Evolutionary conservation across 2,797 vertebrate species (phyloP), one percentile per base, ranked within the genome.

Genomic region (Cyprinella venusta): DNA sequence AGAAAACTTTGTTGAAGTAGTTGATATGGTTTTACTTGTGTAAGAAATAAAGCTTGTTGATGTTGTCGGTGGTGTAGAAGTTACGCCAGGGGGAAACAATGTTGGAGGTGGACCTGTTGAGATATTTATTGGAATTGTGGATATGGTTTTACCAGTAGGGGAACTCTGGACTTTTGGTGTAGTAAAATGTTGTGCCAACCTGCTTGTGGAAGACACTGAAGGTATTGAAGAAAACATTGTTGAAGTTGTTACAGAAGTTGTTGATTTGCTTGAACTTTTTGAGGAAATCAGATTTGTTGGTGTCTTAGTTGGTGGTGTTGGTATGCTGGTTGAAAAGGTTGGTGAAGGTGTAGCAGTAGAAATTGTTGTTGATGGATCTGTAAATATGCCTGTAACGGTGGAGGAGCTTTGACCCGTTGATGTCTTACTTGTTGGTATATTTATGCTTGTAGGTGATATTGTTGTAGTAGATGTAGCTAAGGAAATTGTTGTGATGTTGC

Each of bases 381-480:
- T 54, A 2, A 0, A 24, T 54, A 54, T 36, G 0, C 3, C 6
- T 24, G 2, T 36, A 76, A 38, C 0, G 0, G 9, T 76, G 21
- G 6, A 36, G 0, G 7, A 36, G 36, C 9, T 54, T 12, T 59
- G 26, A 18, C 3, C 48, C 15, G 2, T 56, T 40, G 77, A 72
- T 18, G 24, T 64, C 21, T 9, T 59, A 24, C n/a, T 69, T 69
- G 38, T 3, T 42, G n/a, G 50, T 5, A 24, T 0, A n/a, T 1
- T 61, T 13, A 67, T 42, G 12, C 69, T 70, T n/a, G 76, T 30
- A 13, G 45, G 5, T 69, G 38, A 42, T 8, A 54, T 19, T 1
- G 42, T 26, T 12, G 65, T 40, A 5, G 8, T 8, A n/a, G 38
- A 7, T 59, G 77, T 9, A 8, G 1, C 26, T 52, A 67, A 19